A percentile compares a stretch with the other conserved stretches of the same genome.
Evolutionary conservation across 2,888 invertebrate genomes (phyloP).

Genomic region (Theodoxus fluviatilis): DNA sequence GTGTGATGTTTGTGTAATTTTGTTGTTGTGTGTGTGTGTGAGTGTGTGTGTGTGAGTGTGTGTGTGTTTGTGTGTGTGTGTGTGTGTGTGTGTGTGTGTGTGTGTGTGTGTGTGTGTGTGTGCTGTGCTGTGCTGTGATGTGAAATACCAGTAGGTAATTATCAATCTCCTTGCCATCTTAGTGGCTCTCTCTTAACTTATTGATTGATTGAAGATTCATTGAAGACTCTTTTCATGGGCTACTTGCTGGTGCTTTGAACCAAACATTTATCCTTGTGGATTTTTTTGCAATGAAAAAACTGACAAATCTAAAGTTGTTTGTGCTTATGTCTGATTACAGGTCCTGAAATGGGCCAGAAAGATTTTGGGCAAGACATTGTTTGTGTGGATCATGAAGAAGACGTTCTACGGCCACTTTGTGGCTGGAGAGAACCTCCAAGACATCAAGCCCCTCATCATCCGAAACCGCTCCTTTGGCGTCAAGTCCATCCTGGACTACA

Average conservation of each 20-base stretch:
- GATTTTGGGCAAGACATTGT: slow-evolving; percentile 82
- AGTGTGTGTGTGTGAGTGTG: neutral
- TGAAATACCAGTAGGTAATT: too few relatives aligned
- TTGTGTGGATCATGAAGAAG: slow-evolving; percentile 84
- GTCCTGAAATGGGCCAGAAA: slow-evolving; percentile 76
- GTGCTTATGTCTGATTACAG: slow-evolving; percentile 41
- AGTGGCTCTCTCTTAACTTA: neutral
- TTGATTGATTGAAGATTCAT: neutral
- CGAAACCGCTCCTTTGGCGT: slow-evolving; percentile 89
- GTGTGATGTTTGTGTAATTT: too few relatives aligned
- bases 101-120: slow-evolving; percentile 5
- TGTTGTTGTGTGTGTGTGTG: neutral
- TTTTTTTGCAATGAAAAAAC: neutral
- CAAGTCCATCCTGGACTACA: slow-evolving; percentile 98
- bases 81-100: neutral
- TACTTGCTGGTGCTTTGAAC: neutral
- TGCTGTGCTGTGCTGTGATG: neutral
- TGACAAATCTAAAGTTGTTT: neutral
- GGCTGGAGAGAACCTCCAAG: slow-evolving; percentile 88
- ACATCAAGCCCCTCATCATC: slow-evolving; percentile 70
- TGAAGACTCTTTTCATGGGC: too few relatives aligned
- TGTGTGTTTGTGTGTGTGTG: neutral
- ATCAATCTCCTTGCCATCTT: too few relatives aligned
- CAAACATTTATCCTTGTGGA: neutral
- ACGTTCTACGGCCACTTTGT: slow-evolving; percentile 99